Evolutionary conservation across 2,888 invertebrate species (phyloP), one percentile per base, ranked within the genome.

Genomic region (Machimus atricapillus): DNA sequence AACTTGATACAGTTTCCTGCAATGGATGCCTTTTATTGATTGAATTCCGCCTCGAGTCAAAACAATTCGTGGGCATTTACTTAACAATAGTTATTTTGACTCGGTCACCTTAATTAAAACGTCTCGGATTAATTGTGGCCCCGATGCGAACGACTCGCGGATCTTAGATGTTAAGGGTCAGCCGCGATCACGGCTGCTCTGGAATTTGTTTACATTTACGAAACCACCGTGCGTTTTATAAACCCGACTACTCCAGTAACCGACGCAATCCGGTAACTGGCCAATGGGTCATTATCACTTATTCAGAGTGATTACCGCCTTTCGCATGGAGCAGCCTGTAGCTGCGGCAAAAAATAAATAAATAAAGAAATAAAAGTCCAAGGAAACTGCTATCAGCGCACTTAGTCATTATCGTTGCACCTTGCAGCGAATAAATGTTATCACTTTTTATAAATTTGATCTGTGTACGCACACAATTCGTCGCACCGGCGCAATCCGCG

Each of bases 231-330:
- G 66, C 12, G 16, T 37, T n/a, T n/a, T 23, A 40, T 27, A 66
- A 58, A 83, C 66, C 16, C 73, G 43, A 66, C 83, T 83, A 66
- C 83, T 83, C 58, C 14, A 83, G 66, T 83, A 37, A 83, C 83
- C 83, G 40, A 58, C 23, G 40, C 66, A 27, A 73, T 81, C 56
- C 37, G 31, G 58, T 82, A 43, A 83, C 31, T 83, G 9, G 83
- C 83, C 83, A 83, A 83, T 83, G 66, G 83, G 83, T 83, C 83
- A 83, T 83, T 83, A 83, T 83, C 83, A 82, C 66, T 83, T 40
- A 16, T 83, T 83, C 66, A 58, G 16, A 58, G 83, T 73, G 83
- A 83, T 73, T 83, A 83, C 83, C 40, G 37, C 23, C 73, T 16
- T 73, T 43, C 23, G 83, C 73, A 19, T 83, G 23, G 46, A 5